Conservation (phyloP, 2,888 invertebrate species). For the Ashinkailepas kermadecensis region DNA sequence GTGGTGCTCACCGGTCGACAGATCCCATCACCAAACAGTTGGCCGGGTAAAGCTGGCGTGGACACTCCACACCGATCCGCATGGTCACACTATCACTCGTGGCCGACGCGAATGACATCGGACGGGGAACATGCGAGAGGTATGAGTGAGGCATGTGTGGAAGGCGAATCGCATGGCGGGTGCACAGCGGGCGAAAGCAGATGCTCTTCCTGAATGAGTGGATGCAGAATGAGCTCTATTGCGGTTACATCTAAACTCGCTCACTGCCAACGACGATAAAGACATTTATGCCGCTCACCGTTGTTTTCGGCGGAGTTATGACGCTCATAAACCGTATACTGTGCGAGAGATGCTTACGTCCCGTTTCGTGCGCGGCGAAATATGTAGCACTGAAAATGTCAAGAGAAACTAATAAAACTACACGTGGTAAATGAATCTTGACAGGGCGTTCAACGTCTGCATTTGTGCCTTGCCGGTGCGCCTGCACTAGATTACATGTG, state of each 20-base stretch:
- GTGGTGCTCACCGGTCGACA: too few relatives aligned
- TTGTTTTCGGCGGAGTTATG: constrained; percentile 17
- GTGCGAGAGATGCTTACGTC: neutral
- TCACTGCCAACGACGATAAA: neutral
- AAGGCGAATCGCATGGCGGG: too few relatives aligned
- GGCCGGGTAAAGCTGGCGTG: too few relatives aligned
- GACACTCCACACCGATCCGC: too few relatives aligned
- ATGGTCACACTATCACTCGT: too few relatives aligned
- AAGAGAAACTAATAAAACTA: constrained; percentile 7
- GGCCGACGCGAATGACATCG: too few relatives aligned
- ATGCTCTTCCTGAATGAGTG: too few relatives aligned
- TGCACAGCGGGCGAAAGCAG: too few relatives aligned
- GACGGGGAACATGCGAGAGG: too few relatives aligned
- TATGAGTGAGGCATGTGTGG: too few relatives aligned
- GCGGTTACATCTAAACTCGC: constrained; percentile 15
- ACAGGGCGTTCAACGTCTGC: constrained; percentile 1
- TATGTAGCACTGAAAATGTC: constrained; percentile 20
- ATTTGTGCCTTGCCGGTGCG: neutral
- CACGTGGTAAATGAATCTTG: constrained; percentile 18
- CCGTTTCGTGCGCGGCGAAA: neutral
- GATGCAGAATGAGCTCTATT: neutral
- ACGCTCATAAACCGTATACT: constrained; percentile 14
- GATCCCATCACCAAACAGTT: too few relatives aligned
- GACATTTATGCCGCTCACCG: constrained; percentile 11
- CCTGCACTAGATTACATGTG: constrained; percentile 10